Percentiles rank a stretch among this genome's conserved stretches.
Evolutionary conservation across 2,113 vertebrate species (phyloP).

Genomic region (Chaetorhynchus papuensis): DNA sequence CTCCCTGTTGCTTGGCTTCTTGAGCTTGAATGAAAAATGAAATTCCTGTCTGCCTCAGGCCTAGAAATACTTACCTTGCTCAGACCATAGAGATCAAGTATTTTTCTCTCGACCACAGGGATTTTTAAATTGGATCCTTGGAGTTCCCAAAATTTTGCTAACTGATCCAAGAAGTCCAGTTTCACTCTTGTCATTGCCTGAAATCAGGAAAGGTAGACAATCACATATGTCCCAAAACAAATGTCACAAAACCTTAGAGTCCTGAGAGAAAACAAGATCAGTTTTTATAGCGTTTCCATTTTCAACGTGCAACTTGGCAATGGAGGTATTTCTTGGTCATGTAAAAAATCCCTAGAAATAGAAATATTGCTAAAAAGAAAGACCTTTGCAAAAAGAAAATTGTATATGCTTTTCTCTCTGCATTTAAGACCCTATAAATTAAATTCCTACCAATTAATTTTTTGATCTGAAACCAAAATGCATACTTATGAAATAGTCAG

Average conservation of each 20-base stretch:
- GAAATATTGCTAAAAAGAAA: background rate
- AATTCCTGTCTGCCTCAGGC: background rate
- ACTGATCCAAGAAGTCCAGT: constrained; percentile 95
- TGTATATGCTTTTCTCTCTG: background rate
- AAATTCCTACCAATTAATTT: background rate
- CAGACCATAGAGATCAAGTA: constrained; percentile 91
- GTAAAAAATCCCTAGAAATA: accelerated
- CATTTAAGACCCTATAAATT: background rate
- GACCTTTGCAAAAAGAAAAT: background rate
- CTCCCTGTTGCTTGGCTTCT: background rate
- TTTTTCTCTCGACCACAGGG: constrained; percentile 92
- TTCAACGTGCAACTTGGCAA: background rate
- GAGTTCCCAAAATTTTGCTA: constrained; percentile 98
- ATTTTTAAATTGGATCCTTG: constrained; percentile 94
- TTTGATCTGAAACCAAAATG: background rate
- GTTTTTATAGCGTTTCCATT: background rate
- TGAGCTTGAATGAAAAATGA: background rate
- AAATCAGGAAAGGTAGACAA: background rate
- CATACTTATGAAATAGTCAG: background rate
- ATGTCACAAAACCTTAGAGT: background rate
- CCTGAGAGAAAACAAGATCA: background rate
- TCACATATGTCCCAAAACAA: background rate
- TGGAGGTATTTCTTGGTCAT: background rate
- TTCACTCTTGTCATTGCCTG: constrained; percentile 96
- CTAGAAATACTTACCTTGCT: constrained; percentile 81